Conservation (phyloP, 2,797 vertebrate species). For the Rhinoraja longicauda region DNA sequence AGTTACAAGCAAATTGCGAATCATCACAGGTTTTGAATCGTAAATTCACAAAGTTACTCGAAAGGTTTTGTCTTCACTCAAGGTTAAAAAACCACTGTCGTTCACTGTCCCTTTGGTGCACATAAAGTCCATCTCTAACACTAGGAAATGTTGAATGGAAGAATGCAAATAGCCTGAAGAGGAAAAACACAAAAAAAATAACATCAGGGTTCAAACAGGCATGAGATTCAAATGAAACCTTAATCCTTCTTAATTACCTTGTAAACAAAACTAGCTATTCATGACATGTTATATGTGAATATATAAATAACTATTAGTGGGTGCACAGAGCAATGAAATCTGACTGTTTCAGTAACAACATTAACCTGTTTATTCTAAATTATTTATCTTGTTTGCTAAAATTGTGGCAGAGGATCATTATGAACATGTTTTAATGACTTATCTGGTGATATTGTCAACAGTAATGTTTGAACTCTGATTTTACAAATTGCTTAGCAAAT, state of each 20-base stretch:
- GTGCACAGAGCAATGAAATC: no score
- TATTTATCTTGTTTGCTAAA: not conserved
- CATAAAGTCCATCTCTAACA: not conserved
- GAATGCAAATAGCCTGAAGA: not conserved
- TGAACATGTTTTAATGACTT: not conserved
- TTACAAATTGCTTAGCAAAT: not conserved
- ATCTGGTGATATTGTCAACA: not conserved
- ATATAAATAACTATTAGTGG: not conserved
- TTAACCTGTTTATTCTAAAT: constrained; percentile 21
- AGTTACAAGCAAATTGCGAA: not conserved
- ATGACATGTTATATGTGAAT: not conserved
- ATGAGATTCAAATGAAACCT: constrained; percentile 19
- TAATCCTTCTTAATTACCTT: not conserved
- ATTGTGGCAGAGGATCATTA: not conserved
- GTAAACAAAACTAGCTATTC: not conserved
- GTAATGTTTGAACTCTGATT: not conserved
- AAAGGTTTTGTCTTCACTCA: not conserved
- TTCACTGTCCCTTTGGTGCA: no score
- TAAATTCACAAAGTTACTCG: not conserved
- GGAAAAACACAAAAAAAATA: not conserved
- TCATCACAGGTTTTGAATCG: not conserved
- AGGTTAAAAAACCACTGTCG: no score
- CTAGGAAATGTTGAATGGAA: not conserved
- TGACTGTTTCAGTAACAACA: not conserved
- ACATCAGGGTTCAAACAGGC: not conserved